Evolutionary conservation across 2,888 invertebrate species (phyloP).

Genomic region (Rhagium mordax): DNA sequence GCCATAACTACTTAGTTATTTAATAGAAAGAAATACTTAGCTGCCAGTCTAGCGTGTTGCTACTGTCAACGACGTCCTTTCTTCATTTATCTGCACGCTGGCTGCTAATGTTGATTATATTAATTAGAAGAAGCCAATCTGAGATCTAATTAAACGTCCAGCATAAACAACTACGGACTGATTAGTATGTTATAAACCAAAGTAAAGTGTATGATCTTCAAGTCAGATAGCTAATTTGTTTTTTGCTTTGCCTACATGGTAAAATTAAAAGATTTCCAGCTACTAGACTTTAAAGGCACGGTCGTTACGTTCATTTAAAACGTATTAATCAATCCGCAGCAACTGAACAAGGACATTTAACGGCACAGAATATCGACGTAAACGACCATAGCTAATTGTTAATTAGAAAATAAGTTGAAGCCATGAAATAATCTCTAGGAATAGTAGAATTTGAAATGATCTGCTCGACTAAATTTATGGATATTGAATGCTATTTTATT

Average conservation of each 20-base stretch:
- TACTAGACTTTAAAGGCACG: conserved; percentile 8
- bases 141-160: conserved; percentile 12
- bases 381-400: conserved; percentile 3
- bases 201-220: conserved; percentile 1
- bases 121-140: conserved; percentile 13
- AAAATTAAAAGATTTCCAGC: conserved; percentile 8
- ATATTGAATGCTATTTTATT: neutral
- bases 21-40: too few species aligned
- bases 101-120: neutral
- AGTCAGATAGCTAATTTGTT: conserved; percentile 6
- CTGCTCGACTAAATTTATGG: neutral
- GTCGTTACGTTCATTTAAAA: neutral
- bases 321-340: conserved; percentile 3
- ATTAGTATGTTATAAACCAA: conserved; percentile 12
- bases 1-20: too few species aligned
- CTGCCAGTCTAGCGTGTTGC: too few species aligned
- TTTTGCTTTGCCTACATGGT: conserved; percentile 4
- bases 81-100: neutral
- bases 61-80: neutral
- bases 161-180: conserved; percentile 1
- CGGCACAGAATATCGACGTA: neutral
- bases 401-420: neutral
- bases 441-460: neutral
- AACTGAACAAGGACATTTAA: conserved; percentile 1
- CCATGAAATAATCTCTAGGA: neutral